Conservation (phyloP, 2,797 vertebrate genomes). For the Falco biarmicus region DNA sequence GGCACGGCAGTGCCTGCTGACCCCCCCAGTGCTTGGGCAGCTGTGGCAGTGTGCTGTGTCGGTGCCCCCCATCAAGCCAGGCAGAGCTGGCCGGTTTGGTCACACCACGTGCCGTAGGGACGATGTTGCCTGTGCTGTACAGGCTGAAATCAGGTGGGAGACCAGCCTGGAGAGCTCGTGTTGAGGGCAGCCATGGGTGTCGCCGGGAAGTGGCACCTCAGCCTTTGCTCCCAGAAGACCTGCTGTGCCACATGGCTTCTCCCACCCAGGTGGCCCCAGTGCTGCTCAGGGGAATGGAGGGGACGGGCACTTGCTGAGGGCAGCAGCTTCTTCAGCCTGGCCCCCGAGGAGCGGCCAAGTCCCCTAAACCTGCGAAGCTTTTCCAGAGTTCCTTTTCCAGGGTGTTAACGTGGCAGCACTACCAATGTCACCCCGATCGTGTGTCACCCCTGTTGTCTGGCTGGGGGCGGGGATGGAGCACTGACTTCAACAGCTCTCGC, state of each 20-base stretch:
- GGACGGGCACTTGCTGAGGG: background rate
- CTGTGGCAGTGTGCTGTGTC: rapidly evolving
- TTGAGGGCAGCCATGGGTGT: background rate
- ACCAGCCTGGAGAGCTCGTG: background rate
- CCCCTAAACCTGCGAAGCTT: background rate
- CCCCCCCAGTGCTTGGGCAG: rapidly evolving
- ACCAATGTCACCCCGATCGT: background rate
- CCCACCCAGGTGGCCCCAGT: background rate
- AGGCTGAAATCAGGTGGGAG: background rate
- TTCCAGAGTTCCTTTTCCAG: background rate
- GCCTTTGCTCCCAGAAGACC: background rate
- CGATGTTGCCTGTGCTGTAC: rapidly evolving
- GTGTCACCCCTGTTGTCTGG: background rate
- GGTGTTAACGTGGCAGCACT: background rate
- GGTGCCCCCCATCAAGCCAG: rapidly evolving
- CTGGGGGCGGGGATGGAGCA: background rate
- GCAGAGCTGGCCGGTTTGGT: background rate
- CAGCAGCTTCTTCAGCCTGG: background rate
- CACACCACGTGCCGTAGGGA: rapidly evolving
- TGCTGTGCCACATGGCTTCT: rapidly evolving
- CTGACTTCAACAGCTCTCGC: background rate
- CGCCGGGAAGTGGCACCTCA: background rate
- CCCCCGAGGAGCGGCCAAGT: background rate
- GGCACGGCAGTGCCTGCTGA: background rate
- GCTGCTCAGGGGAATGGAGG: background rate